A percentile compares a stretch with the other conserved stretches of the same genome.
phyloP scores from a whole-genome alignment of 2,888 invertebrate genomes.

The Drosophila neonasuta region DNA sequence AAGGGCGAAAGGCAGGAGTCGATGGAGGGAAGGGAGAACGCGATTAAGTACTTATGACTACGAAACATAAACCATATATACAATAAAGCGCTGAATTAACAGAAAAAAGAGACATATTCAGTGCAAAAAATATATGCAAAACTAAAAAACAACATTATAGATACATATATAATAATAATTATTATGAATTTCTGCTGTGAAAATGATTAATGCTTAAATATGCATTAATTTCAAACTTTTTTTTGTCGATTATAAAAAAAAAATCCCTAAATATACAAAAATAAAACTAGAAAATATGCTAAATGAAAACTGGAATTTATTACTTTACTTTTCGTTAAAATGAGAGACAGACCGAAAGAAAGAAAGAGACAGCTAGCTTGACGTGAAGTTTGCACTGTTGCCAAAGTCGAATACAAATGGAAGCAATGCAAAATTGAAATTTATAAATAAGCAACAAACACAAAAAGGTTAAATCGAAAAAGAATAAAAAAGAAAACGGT shows the following conservation, averaged over 20 bases:
- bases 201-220: conserved; percentile 45
- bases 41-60: conserved; percentile 46
- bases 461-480: conserved; percentile 24
- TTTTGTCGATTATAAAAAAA: conserved; percentile 26
- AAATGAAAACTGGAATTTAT: conserved; percentile 38
- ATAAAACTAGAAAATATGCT: conserved; percentile 45
- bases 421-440: conserved; percentile 15
- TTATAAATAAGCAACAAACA: conserved; percentile 9
- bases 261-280: conserved; percentile 19
- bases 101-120: conserved; percentile 32
- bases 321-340: conserved; percentile 6
- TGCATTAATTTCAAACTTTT: conserved; percentile 45
- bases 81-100: conserved; percentile 50
- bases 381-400: conserved; percentile 6
- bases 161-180: conserved; percentile 25
- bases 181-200: conserved; percentile 61
- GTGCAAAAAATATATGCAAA: conserved; percentile 39
- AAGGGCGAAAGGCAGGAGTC: neutral
- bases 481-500: conserved; percentile 7
- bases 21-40: conserved; percentile 11
- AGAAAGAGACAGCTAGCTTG: neutral
- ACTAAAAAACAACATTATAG: conserved; percentile 15
- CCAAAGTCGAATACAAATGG: conserved; percentile 6
- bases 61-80: conserved; percentile 28
- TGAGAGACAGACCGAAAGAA: neutral